These are phyloP conservation scores for Coregonus clupeaformis DNA, from an alignment of 2,113 vertebrate genomes.

Conservation along the genomic window DNA sequence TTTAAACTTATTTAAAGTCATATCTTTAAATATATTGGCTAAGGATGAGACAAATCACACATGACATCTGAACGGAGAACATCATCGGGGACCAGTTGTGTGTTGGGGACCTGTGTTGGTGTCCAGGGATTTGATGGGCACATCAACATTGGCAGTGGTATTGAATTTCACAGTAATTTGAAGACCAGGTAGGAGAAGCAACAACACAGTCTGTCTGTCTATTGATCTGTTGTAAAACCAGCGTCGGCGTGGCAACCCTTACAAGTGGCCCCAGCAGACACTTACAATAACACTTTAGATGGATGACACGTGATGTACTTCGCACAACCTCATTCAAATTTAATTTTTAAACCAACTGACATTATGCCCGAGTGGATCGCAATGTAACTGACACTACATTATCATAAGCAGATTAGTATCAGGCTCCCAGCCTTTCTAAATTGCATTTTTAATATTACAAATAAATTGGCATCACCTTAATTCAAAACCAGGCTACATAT, in stretches of 20 bases:
- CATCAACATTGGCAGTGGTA: not conserved
- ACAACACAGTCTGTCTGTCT: not conserved
- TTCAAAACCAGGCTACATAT: not conserved
- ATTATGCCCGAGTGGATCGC: not conserved
- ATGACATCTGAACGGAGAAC: too few relatives aligned
- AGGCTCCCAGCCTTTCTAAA: not conserved
- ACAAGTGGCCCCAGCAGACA: not conserved
- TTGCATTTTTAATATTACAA: constrained; percentile 1
- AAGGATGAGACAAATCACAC: not conserved
- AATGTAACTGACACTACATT: not conserved
- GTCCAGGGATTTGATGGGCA: not conserved
- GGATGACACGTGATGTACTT: not conserved
- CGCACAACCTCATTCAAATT: not conserved
- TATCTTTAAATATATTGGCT: too few relatives aligned
- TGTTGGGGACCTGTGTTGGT: not conserved
- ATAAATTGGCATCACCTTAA: not conserved
- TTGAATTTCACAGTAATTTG: not conserved
- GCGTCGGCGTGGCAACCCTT: not conserved
- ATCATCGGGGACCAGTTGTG: not conserved
- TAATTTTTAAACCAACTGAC: not conserved
- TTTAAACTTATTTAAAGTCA: not conserved
- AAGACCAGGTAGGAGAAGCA: not conserved
- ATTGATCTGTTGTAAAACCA: not conserved
- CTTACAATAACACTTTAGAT: not conserved
- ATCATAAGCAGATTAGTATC: not conserved